Base-by-base conservation (phyloP, 35 echinoderm and acorn worm species). In the Hemicentrotus pulcherrimus region DNA sequence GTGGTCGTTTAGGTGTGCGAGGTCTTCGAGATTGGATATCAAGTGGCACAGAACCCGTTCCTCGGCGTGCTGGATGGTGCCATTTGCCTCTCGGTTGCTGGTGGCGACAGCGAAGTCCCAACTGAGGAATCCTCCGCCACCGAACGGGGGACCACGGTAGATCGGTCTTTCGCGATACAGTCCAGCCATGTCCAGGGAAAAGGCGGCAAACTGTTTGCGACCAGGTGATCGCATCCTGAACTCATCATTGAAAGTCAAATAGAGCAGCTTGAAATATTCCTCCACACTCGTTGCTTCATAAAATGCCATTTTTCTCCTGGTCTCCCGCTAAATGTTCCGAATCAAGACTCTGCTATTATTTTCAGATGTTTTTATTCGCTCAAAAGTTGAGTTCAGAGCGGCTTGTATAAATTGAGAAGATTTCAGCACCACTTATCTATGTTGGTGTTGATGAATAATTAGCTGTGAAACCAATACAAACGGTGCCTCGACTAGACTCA, bases 161-260 rank as follows among this genome's bases (percentile, higher is more conserved):
- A 93, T 93, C 2, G 91, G 91, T 31, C 48, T 47, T 3, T 93
- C 91, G 19, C 30, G 13, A 30, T 58, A 30, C 10, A 93, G 91
- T 58, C 91, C 91, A 47, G 91, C 91, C 46, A 50, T 31, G 48
- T 93, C 91, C 16, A 93, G 22, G 10, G 91, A 93, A 13, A 93
- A 93, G 6, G 91, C 91, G 22, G 91, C 91, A 31, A 93, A 93
- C 12, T 93, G 91, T 11, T 93, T 93, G 9, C 91, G 91, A 28
- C 48, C 48, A 31, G 47, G 91, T 9, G 91, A 50, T 58, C 48
- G 45, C 32, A 93, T 47, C 10, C 18, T 33, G 45, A 93, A 46
- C 48, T 93, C 91, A 93, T 93, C 91, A 31, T 58, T 93, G 91
- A 93, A 93, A 93, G 91, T 93, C 48, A 93, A 10, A 58, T 93